These are phyloP conservation scores for Hylyphantes graminicola DNA, from an alignment of 1,140 invertebrate species.

Conservation along the genomic window DNA sequence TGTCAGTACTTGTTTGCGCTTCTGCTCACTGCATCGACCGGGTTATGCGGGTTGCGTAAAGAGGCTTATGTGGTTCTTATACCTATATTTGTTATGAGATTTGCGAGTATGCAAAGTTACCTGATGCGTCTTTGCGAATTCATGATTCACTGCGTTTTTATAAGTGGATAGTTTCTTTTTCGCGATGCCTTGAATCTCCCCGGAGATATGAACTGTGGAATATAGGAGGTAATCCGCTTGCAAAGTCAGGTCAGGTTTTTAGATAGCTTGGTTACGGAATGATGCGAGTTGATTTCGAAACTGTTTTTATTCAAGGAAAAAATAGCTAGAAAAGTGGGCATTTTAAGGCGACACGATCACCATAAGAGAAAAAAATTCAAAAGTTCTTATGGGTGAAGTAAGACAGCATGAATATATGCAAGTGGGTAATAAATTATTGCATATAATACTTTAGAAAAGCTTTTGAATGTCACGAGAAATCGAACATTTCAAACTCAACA, in stretches of 20 bases:
- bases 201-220: too few species aligned
- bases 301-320: too few species aligned
- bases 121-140: neutral
- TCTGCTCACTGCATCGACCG: neutral
- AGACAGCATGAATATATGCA: too few species aligned
- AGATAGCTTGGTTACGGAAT: constrained; percentile 4
- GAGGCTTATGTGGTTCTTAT: constrained; percentile 29
- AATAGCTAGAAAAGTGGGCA: too few species aligned
- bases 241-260: neutral
- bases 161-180: constrained; percentile 20
- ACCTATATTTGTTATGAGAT: constrained; percentile 22
- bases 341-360: too few species aligned
- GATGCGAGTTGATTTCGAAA: neutral
- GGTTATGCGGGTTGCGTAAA: constrained; percentile 20
- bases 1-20: neutral
- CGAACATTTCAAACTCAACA: too few species aligned
- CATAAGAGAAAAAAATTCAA: too few species aligned
- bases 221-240: neutral
- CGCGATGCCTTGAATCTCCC: too few species aligned
- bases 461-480: too few species aligned
- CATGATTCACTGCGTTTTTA: constrained; percentile 27
- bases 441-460: too few species aligned
- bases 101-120: constrained; percentile 12
- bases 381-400: too few species aligned
- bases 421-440: too few species aligned